Evolutionary conservation across 1,140 invertebrate species (phyloP).

Genomic region (Bombus soroeensis): DNA sequence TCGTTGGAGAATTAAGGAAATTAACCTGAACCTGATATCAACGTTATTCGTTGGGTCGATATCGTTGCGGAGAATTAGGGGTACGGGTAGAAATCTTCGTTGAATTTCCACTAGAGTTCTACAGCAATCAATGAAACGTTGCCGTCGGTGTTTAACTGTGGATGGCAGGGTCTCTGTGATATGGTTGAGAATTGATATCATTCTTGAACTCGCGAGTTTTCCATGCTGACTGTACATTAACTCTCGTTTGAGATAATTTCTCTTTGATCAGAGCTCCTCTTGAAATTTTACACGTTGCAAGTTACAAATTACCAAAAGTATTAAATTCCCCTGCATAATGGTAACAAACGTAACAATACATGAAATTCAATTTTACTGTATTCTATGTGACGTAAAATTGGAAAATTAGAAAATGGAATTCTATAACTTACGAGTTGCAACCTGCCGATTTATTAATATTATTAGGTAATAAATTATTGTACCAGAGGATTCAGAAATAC

Average conservation of each 20-base stretch:
- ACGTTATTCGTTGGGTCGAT: neutral
- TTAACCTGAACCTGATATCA: neutral
- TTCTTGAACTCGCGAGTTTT: constrained; percentile 37
- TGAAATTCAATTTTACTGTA: no score
- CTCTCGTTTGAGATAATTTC: neutral
- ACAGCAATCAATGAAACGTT: constrained; percentile 15
- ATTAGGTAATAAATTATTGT: neutral
- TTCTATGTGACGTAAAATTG: neutral
- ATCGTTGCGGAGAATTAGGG: neutral
- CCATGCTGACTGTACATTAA: neutral
- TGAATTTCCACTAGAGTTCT: neutral
- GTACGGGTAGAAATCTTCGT: neutral
- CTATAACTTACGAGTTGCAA: no score
- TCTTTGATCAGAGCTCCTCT: neutral
- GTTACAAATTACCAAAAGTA: no score
- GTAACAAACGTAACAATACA: no score
- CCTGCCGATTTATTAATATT: neutral
- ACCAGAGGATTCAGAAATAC: neutral
- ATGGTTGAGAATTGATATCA: constrained; percentile 7
- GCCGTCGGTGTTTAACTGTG: neutral
- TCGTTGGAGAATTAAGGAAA: neutral
- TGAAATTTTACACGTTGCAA: no score
- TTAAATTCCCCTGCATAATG: no score
- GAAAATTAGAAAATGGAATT: neutral
- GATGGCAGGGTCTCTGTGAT: constrained; percentile 6